Conservation (phyloP, 2,888 invertebrate species). For the Mystacides longicornis region DNA sequence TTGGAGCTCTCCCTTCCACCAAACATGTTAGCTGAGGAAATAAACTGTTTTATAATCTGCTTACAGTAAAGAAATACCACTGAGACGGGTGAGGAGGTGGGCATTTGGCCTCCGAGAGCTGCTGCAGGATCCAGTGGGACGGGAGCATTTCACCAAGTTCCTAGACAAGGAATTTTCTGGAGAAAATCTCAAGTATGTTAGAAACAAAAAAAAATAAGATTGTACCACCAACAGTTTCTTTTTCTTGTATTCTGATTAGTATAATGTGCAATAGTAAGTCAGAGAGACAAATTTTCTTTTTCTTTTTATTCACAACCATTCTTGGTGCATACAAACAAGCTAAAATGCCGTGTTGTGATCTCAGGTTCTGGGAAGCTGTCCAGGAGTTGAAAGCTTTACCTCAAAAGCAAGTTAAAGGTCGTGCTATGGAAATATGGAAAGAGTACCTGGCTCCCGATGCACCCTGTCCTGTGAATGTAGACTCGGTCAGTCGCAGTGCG, state of each 20-base stretch:
- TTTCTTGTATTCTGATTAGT: no score
- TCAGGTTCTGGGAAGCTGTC: constrained; percentile 91
- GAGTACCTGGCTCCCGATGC: constrained; percentile 93
- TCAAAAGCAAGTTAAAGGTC: constrained; percentile 71
- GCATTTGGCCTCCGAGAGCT: constrained; percentile 93
- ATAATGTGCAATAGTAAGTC: no score
- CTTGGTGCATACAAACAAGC: no score
- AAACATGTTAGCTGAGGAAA: not conserved
- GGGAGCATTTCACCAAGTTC: constrained; percentile 93
- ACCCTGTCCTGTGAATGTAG: constrained; percentile 94
- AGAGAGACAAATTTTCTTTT: no score
- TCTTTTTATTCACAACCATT: no score
- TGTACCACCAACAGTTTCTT: no score
- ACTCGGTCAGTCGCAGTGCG: constrained; percentile 56
- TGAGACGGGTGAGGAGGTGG: constrained; percentile 92
- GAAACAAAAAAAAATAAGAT: no score
- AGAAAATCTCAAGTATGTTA: constrained; percentile 88
- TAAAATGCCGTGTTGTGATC: no score
- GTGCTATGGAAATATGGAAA: constrained; percentile 82
- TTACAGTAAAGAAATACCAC: constrained; percentile 81
- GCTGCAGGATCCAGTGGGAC: constrained; percentile 87
- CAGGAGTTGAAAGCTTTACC: constrained; percentile 87
- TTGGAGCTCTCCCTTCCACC: not conserved
- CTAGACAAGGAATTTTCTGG: constrained; percentile 97
- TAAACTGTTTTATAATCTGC: not conserved